phyloP scores from a whole-genome alignment of 2,797 vertebrate genomes.

The Muscicapa striata region DNA sequence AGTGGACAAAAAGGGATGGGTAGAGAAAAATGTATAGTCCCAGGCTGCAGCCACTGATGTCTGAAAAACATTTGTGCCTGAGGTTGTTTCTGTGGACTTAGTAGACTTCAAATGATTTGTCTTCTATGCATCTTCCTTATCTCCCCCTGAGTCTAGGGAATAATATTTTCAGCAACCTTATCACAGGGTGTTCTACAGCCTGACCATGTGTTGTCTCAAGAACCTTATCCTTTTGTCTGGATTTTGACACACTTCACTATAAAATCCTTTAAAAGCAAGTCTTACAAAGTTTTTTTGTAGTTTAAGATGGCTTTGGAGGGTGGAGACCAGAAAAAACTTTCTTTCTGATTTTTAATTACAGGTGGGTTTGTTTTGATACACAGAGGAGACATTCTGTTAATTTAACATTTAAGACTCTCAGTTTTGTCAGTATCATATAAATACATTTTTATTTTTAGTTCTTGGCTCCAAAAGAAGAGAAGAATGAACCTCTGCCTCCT shows the following conservation, averaged over 20 bases:
- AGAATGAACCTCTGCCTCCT: slow-evolving; percentile 65
- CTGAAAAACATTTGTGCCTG: neutral
- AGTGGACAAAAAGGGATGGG: neutral
- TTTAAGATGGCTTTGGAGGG: neutral
- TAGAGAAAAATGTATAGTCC: neutral
- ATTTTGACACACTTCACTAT: neutral
- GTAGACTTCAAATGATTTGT: neutral
- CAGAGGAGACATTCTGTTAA: neutral
- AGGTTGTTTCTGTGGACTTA: neutral
- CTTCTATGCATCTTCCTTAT: neutral
- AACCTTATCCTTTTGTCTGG: neutral
- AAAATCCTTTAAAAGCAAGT: neutral
- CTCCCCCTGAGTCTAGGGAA: neutral
- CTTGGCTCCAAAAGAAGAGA: slow-evolving; percentile 80
- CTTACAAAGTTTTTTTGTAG: neutral
- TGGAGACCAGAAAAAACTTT: neutral
- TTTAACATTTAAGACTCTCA: neutral
- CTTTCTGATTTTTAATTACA: neutral
- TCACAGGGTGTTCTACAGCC: neutral
- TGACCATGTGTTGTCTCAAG: neutral
- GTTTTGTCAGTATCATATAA: neutral
- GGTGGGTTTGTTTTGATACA: neutral
- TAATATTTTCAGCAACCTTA: neutral
- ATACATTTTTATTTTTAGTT: slow-evolving; percentile 80
- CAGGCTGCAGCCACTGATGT: neutral